Percentiles rank a stretch among this genome's conserved stretches.
Conservation (phyloP, 2,888 invertebrate genomes). For the Drosophila flavopinicola region DNA sequence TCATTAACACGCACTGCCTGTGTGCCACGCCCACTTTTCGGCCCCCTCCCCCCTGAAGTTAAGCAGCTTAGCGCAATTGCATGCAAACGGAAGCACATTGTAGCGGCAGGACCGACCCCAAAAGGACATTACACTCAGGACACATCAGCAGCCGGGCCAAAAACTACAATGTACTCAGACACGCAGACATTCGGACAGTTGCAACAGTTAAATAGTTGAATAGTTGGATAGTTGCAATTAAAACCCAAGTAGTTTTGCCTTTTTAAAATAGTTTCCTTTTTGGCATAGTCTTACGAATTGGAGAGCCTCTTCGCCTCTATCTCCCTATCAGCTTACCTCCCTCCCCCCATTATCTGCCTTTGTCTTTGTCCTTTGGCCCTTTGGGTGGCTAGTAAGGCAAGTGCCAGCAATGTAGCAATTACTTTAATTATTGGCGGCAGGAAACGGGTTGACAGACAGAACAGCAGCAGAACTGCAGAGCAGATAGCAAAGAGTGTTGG, state of each 20-base stretch:
- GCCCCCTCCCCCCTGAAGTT: slow-evolving; percentile 43
- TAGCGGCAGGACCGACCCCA: slow-evolving; percentile 57
- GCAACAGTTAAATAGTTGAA: slow-evolving; percentile 44
- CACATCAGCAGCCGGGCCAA: slow-evolving; percentile 44
- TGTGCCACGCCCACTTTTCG: slow-evolving; percentile 16
- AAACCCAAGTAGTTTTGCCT: slow-evolving; percentile 77
- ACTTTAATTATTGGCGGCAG: slow-evolving; percentile 80
- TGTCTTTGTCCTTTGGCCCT: not conserved
- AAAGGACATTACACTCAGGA: slow-evolving; percentile 72
- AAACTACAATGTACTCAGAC: slow-evolving; percentile 65
- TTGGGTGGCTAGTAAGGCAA: slow-evolving; percentile 53
- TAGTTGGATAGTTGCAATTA: slow-evolving; percentile 69
- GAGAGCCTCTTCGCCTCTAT: slow-evolving; percentile 19
- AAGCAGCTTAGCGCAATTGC: slow-evolving; percentile 73
- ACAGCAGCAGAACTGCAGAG: slow-evolving; percentile 27
- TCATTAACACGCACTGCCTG: slow-evolving; percentile 71
- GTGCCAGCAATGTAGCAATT: slow-evolving; percentile 78
- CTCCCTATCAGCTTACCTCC: not conserved
- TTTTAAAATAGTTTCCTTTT: slow-evolving; percentile 78
- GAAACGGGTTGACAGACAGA: slow-evolving; percentile 75
- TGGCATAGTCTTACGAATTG: slow-evolving; percentile 59
- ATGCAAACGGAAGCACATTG: slow-evolving; percentile 71
- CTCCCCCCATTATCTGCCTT: not conserved
- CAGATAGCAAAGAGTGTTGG: slow-evolving; percentile 1
- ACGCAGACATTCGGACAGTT: slow-evolving; percentile 51